These are phyloP conservation scores for Conchocele bisecta DNA, from an alignment of 2,888 invertebrate genomes.

Conservation along the genomic window DNA sequence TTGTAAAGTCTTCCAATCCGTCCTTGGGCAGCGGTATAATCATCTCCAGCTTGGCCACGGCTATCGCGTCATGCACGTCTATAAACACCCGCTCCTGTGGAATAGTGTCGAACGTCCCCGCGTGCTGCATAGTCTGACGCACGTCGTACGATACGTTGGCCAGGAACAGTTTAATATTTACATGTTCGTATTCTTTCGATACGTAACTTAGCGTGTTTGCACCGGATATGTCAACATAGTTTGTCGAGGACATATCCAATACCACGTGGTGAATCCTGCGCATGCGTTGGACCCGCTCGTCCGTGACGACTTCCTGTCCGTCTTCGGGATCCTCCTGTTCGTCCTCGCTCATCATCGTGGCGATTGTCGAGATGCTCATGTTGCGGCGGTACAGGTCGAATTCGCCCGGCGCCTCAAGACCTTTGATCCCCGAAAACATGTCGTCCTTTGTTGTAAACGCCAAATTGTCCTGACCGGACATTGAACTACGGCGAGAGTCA, in stretches of 20 bases:
- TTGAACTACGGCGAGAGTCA: slow-evolving; percentile 27
- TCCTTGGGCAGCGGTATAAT: slow-evolving; percentile 63
- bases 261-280: slow-evolving; percentile 74
- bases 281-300: slow-evolving; percentile 70
- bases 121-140: slow-evolving; percentile 69
- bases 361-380: slow-evolving; percentile 52
- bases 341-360: slow-evolving; percentile 36
- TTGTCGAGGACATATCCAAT: slow-evolving; percentile 72
- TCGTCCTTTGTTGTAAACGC: slow-evolving; percentile 56
- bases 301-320: slow-evolving; percentile 6
- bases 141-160: slow-evolving; percentile 69
- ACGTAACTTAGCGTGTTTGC: slow-evolving; percentile 75
- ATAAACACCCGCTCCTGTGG: slow-evolving; percentile 71
- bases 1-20: slow-evolving; percentile 70
- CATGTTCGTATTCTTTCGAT: slow-evolving; percentile 73
- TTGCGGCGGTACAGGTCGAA: slow-evolving; percentile 38
- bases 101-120: slow-evolving; percentile 70
- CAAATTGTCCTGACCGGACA: slow-evolving; percentile 55
- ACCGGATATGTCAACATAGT: slow-evolving; percentile 77
- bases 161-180: slow-evolving; percentile 73
- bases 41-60: slow-evolving; percentile 67
- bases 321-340: slow-evolving; percentile 23
- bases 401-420: slow-evolving; percentile 42
- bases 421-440: not conserved
- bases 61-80: slow-evolving; percentile 69